These are phyloP conservation scores for Pardosa pseudoannulata DNA, from an alignment of 2,888 invertebrate species.

Conservation along the genomic window DNA sequence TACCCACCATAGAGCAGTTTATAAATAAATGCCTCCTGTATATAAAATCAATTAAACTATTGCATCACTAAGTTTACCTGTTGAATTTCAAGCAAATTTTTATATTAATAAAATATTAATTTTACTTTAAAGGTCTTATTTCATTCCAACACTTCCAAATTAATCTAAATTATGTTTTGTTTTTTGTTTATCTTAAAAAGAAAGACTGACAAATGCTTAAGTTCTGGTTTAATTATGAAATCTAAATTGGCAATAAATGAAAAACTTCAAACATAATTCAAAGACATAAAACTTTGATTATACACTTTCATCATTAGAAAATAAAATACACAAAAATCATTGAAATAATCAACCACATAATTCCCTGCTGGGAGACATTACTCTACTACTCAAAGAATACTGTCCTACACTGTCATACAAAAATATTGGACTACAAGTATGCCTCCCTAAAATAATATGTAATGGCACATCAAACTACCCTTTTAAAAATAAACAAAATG, in stretches of 20 bases:
- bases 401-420: conserved; percentile 65
- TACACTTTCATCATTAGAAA: conserved; percentile 33
- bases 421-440: conserved; percentile 63
- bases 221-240: conserved; percentile 63
- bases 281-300: conserved; percentile 54
- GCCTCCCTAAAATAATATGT: conserved; percentile 45
- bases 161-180: too few species aligned
- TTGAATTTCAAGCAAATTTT: too few species aligned
- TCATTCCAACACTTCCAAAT: too few species aligned
- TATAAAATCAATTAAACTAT: too few species aligned
- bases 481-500: conserved; percentile 32
- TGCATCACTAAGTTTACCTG: too few species aligned
- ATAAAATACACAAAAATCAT: conserved; percentile 37
- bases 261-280: conserved; percentile 45
- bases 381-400: conserved; percentile 59
- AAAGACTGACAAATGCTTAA: not conserved
- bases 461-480: conserved; percentile 71
- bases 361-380: conserved; percentile 54
- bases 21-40: too few species aligned
- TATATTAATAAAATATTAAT: too few species aligned
- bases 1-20: too few species aligned
- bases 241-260: conserved; percentile 69
- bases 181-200: too few species aligned
- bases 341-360: conserved; percentile 34
- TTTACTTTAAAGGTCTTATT: too few species aligned